A percentile compares a stretch with the other conserved stretches of the same genome.
These are phyloP conservation scores for Condylura cristata DNA, from an alignment of 2,113 vertebrate species.

Conservation along the genomic window DNA sequence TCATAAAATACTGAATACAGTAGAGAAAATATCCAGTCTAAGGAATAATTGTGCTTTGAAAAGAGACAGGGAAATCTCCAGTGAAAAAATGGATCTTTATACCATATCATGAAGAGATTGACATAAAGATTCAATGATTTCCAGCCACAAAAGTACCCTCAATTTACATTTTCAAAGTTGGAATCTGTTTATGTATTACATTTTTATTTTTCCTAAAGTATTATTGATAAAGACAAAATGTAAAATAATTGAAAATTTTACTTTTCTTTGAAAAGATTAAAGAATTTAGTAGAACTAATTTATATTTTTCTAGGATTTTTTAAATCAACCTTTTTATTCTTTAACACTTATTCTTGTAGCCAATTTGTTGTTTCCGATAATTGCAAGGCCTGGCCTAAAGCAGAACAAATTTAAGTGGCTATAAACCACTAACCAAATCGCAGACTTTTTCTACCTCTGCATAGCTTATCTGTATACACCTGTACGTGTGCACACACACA, in stretches of 20 bases:
- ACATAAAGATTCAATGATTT: background rate
- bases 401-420: background rate
- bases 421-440: background rate
- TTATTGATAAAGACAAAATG: background rate
- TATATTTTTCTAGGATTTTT: background rate
- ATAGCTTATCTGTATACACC: rapidly evolving
- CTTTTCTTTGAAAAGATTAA: background rate
- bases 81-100: background rate
- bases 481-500: background rate
- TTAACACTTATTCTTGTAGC: background rate
- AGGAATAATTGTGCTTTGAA: background rate
- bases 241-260: no score
- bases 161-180: background rate
- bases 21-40: background rate
- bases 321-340: background rate
- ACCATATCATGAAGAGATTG: background rate
- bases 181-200: background rate
- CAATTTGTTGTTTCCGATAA: background rate
- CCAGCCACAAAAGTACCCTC: background rate
- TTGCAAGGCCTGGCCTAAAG: background rate
- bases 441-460: background rate
- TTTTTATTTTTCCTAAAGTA: background rate
- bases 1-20: background rate
- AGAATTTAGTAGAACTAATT: background rate
- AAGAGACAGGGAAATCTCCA: background rate